Evolutionary conservation across 2,797 vertebrate species (phyloP), one percentile per base, ranked within the genome.

Genomic region (Tenualosa thibaudeaui): DNA sequence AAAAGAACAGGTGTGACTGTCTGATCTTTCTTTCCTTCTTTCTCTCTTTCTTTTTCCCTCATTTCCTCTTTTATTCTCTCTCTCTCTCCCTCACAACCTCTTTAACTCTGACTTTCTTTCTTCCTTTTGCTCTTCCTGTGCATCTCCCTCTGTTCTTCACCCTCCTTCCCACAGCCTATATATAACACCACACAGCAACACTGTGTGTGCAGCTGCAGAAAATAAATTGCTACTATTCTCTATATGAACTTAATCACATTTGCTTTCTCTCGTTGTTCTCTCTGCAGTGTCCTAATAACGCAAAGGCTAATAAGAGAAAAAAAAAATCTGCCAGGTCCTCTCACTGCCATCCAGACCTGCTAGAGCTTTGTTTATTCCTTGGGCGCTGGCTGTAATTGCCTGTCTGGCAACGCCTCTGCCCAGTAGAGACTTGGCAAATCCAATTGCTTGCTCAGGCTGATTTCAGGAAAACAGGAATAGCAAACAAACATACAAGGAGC

Each of bases 141-240:
- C 49, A 84, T 87, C 56, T 82, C 50, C 84, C 84, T 85, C 86
- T 26, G 37, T 87, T 60, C 83, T 81, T 88, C 75, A 89, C 90
- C 78, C 86, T 6, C 15, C 1, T 2, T 81, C 78, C 88, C 89
- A 83, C 86, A 87, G 51, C 12, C 8, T 54, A 17, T 15, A 1
- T 12, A 17, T 31, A 37, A 31, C 68, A 40, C 12, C 24, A 68
- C 62, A 68, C 26, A 19, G 15, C 13, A 54, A 54, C 53, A 43
- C 6, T 75, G 26, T 17, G 13, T 37, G 26, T 2, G 12, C n/a
- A 17, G 37, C 68, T 40, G 15, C 15, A 75, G 37, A 40, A 40
- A 43, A 17, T 75, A 31, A 43, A 75, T 43, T 75, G 31, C 31
- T 75, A 15, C 37, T 78, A 43, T 31, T 5, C 37, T 43, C 15